Conservation (phyloP, 2,113 vertebrate species). For the Odocoileus hemionus region DNA sequence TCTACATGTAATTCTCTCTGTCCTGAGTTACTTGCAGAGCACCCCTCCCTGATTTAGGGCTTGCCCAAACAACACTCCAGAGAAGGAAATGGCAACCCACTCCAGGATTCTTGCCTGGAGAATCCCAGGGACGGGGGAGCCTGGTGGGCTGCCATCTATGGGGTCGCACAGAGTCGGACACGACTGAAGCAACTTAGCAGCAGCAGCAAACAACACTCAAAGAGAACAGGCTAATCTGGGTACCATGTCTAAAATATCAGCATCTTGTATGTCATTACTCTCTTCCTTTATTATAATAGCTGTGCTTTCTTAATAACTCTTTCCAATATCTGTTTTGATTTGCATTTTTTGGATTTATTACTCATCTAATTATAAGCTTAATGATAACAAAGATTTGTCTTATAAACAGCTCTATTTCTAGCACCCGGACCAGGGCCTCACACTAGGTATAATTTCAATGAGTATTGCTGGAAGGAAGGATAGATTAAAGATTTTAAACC, state of each 20-base stretch:
- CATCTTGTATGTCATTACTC: not conserved
- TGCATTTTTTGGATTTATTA: not conserved
- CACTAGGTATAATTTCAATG: not conserved
- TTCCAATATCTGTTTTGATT: not conserved
- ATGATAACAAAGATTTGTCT: not conserved
- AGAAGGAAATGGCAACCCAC: no score
- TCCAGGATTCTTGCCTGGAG: no score
- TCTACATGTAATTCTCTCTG: not conserved
- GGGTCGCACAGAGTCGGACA: no score
- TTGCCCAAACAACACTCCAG: not conserved
- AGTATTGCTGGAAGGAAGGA: not conserved
- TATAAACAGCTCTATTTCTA: not conserved
- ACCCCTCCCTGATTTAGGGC: not conserved
- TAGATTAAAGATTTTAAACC: not conserved
- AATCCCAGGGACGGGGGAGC: no score
- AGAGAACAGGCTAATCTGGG: not conserved
- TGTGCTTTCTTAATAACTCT: not conserved
- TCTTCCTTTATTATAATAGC: not conserved
- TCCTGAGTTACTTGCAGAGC: not conserved
- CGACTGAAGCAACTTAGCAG: no score
- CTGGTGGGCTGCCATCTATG: no score
- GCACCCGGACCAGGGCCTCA: not conserved
- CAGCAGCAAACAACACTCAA: not conserved
- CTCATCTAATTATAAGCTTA: not conserved
- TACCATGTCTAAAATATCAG: not conserved